A percentile compares a stretch with the other conserved stretches of the same genome.
Evolutionary conservation across 2,113 vertebrate species (phyloP).

Genomic region (Egretta garzetta): DNA sequence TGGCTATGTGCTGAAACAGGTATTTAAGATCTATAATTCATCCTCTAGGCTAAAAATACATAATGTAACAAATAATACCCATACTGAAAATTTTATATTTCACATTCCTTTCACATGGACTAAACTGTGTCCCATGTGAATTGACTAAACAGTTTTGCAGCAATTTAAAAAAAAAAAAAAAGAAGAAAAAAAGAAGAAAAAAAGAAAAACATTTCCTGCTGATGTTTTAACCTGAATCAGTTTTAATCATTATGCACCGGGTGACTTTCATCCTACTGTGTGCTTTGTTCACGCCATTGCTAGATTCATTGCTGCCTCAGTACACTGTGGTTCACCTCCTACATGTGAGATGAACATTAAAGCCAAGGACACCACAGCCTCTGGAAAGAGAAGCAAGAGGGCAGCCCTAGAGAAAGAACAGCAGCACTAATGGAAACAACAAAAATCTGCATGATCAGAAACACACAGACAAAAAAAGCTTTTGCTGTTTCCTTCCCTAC

Average conservation of each 20-base stretch:
- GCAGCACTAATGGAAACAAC: neutral
- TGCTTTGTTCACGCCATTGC: neutral
- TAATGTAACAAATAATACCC: neutral
- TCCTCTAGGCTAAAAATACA: constrained; percentile 12
- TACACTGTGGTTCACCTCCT: neutral
- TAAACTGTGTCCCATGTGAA: neutral
- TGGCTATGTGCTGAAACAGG: neutral
- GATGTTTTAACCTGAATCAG: neutral
- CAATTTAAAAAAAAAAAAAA: neutral
- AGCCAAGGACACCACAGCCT: neutral
- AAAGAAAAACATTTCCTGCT: neutral
- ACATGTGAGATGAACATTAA: neutral
- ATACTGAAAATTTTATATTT: neutral
- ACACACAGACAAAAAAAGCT: neutral
- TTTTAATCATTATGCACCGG: neutral
- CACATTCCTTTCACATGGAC: neutral
- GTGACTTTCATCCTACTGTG: neutral
- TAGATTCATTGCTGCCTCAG: neutral
- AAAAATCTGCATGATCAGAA: neutral
- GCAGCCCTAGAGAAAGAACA: neutral
- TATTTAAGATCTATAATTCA: neutral
- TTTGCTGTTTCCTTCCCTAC: neutral
- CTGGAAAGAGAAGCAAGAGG: neutral
- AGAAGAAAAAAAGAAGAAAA: neutral
- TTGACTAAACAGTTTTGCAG: neutral